Evolutionary conservation across 2,113 vertebrate species (phyloP).

Genomic region (Anarrhichthys ocellatus): DNA sequence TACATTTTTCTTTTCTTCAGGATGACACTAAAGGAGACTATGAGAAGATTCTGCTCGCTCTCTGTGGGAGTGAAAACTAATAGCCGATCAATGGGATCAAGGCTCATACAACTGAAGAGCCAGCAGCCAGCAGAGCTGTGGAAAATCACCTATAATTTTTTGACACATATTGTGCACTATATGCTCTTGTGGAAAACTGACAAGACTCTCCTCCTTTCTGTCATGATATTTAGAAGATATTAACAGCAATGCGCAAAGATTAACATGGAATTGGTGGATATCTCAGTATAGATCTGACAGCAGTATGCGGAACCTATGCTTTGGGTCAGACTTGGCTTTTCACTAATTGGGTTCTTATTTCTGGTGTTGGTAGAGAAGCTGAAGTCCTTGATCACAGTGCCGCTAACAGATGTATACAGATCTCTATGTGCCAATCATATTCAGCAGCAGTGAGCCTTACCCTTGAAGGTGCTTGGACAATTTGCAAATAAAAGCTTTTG

Average conservation of each 20-base stretch:
- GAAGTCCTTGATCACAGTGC: slow-evolving; percentile 26
- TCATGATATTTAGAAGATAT: slow-evolving; percentile 32
- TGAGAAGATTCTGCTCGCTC: slow-evolving; percentile 91
- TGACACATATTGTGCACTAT: slow-evolving; percentile 36
- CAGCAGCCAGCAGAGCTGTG: slow-evolving; percentile 19
- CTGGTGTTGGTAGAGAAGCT: slow-evolving; percentile 21
- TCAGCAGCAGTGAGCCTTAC: slow-evolving; percentile 1
- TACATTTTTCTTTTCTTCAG: slow-evolving; percentile 74
- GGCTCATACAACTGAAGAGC: slow-evolving; percentile 30
- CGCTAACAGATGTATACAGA: slow-evolving; percentile 8
- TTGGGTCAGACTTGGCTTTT: slow-evolving; percentile 1
- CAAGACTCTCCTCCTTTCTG: slow-evolving; percentile 7
- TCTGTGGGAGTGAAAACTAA: slow-evolving; percentile 87
- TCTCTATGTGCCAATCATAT: slow-evolving; percentile 10
- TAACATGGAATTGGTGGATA: slow-evolving; percentile 19
- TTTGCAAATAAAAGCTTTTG: slow-evolving; percentile 70
- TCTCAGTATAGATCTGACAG: slow-evolving; percentile 12
- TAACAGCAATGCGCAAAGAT: slow-evolving; percentile 30
- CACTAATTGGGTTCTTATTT: background rate
- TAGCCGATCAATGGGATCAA: slow-evolving; percentile 1
- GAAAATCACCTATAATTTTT: slow-evolving; percentile 28
- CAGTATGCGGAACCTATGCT: background rate
- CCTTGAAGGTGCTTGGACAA: slow-evolving; percentile 46
- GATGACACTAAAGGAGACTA: slow-evolving; percentile 96
- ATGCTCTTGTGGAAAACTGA: slow-evolving; percentile 28